Conservation (phyloP, 1,140 invertebrate genomes). For the Atopsyche davidsoni region DNA sequence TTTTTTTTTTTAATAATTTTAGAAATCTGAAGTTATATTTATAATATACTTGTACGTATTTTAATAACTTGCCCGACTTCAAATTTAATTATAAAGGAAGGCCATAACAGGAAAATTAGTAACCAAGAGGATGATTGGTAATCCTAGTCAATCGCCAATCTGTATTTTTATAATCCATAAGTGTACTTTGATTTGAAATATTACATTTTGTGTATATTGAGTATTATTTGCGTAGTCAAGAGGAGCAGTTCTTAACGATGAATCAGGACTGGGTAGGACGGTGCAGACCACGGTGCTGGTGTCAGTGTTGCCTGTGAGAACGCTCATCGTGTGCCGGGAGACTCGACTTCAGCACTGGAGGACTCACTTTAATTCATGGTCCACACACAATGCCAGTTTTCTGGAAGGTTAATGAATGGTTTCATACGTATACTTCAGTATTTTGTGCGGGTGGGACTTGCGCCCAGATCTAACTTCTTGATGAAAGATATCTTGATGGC, state of each 20-base stretch:
- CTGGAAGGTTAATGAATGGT: no score
- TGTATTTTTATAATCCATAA: no score
- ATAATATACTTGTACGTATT: no score
- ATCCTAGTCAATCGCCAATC: no score
- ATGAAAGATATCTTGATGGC: neutral
- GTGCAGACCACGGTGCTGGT: slow-evolving; percentile 22
- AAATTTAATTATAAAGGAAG: no score
- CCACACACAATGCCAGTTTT: slow-evolving; percentile 1
- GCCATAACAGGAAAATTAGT: no score
- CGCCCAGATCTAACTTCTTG: neutral
- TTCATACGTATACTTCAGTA: neutral
- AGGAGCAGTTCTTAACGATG: slow-evolving; percentile 28
- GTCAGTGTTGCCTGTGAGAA: slow-evolving; percentile 6
- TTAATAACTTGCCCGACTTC: no score
- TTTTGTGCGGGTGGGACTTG: neutral
- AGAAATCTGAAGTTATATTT: no score
- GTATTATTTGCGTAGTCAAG: slow-evolving; percentile 13
- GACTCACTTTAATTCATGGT: slow-evolving; percentile 21
- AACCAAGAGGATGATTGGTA: no score
- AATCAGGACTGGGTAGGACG: slow-evolving; percentile 23
- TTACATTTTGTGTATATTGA: neutral
- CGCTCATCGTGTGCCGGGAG: slow-evolving; percentile 22
- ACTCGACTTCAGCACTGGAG: slow-evolving; percentile 21
- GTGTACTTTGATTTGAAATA: neutral
- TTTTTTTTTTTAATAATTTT: no score